Base-by-base conservation (phyloP, 2,797 vertebrate genomes). In the Acropternis orthonyx region DNA sequence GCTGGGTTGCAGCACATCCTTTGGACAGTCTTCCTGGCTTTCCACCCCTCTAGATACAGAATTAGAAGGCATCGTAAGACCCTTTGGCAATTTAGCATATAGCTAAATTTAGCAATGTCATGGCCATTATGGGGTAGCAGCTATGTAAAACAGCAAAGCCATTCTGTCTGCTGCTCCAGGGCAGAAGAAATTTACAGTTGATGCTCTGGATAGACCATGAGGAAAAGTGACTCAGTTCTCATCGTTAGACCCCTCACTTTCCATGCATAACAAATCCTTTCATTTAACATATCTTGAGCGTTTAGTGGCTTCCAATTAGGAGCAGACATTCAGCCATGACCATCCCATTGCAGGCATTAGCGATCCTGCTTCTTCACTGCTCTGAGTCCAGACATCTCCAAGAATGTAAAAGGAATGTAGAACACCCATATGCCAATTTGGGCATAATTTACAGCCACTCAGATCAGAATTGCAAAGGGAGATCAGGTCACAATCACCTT, bases 221-320 rank as follows among this genome's bases (percentile, higher is more conserved):
- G 48, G 76, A 87, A 84, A 85, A 95, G 67, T 49, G 62, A 90
- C 58, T 86, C 59, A 14, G n/a, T 93, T 95, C 61, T 62, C 55
- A 69, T 69, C 58, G 43, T 89, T 82, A 91, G 84, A 67, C 63
- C 44, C 30, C 41, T 83, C 71, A 26, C 27, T 84, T 55, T 36
- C 86, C 46, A 32, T 51, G 67, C 56, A 87, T 85, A 93, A 89
- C 49, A 91, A 80, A 85, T 74, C 23, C 48, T 82, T 85, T 89
- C 15, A 73, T 80, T 80, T 89, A 58, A 68, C 18, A 3, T 49
- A 52, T 76, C 52, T 85, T 59, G 30, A 88, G 26, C 48, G 34
- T 58, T 83, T 58, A 72, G n/a, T 75, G 71, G 32, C 49, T 85
- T 49, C 46, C 28, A 52, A 6, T 62, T 80, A 78, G 62, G 34